These are phyloP conservation scores for Ataeniobius toweri DNA, from an alignment of 2,797 vertebrate genomes.

Conservation along the genomic window DNA sequence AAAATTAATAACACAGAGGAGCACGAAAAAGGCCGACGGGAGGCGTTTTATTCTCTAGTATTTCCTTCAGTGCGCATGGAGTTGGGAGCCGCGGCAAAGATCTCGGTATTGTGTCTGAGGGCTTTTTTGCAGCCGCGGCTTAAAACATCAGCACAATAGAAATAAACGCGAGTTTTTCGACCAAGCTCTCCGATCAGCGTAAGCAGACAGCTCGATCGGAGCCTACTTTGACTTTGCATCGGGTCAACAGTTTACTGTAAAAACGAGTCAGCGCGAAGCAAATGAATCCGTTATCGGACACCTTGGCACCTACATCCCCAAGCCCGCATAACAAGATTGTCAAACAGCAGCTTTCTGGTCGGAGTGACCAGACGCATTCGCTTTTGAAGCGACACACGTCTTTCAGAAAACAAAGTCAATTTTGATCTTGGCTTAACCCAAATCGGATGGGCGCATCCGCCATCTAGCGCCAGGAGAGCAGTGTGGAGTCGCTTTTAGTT, in stretches of 20 bases:
- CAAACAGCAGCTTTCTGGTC: not conserved
- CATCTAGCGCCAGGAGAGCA: slow-evolving; percentile 56
- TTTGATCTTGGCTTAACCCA: slow-evolving; percentile 76
- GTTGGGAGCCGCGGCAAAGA: slow-evolving; percentile 68
- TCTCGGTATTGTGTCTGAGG: slow-evolving; percentile 72
- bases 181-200: slow-evolving; percentile 23
- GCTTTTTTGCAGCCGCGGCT: slow-evolving; percentile 45
- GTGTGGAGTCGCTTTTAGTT: slow-evolving; percentile 65
- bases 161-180: slow-evolving; percentile 18
- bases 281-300: slow-evolving; percentile 69
- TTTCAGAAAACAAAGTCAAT: slow-evolving; percentile 65
- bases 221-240: slow-evolving; percentile 79
- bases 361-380: slow-evolving; percentile 14
- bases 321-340: slow-evolving; percentile 12
- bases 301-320: slow-evolving; percentile 35
- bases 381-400: slow-evolving; percentile 24
- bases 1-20: slow-evolving; percentile 38
- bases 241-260: slow-evolving; percentile 70
- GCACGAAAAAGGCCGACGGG: slow-evolving; percentile 49
- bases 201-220: slow-evolving; percentile 28
- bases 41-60: slow-evolving; percentile 56
- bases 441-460: slow-evolving; percentile 70
- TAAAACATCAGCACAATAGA: slow-evolving; percentile 1
- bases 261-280: slow-evolving; percentile 27
- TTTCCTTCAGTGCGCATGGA: slow-evolving; percentile 77